These are phyloP conservation scores for Synanthedon vespiformis DNA, from an alignment of 2,888 invertebrate genomes.

Conservation along the genomic window DNA sequence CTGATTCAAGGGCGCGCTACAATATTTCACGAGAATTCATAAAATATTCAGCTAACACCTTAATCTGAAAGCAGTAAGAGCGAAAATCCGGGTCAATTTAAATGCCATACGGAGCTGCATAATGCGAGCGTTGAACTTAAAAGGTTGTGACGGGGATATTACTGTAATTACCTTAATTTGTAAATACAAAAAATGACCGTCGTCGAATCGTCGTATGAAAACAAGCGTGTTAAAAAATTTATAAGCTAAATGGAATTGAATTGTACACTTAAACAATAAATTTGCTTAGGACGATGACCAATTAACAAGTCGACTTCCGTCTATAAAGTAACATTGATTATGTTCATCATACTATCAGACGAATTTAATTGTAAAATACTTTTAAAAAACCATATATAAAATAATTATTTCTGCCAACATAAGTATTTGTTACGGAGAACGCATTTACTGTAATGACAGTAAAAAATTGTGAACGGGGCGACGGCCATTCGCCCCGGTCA, in stretches of 20 bases:
- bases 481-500: slow-evolving; percentile 1
- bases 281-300: slow-evolving; percentile 28
- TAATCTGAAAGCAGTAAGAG: slow-evolving; percentile 31
- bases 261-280: slow-evolving; percentile 17
- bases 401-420: slow-evolving; percentile 10
- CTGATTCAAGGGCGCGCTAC: slow-evolving; percentile 44
- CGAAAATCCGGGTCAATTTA: slow-evolving; percentile 21
- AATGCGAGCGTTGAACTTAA: slow-evolving; percentile 62
- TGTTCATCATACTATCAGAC: slow-evolving; percentile 4
- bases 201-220: slow-evolving; percentile 29
- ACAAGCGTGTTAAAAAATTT: slow-evolving; percentile 35
- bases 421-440: slow-evolving; percentile 4
- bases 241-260: slow-evolving; percentile 23
- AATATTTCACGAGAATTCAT: slow-evolving; percentile 39
- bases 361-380: slow-evolving; percentile 15
- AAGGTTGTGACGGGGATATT: slow-evolving; percentile 63
- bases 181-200: slow-evolving; percentile 58
- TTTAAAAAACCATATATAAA: slow-evolving; percentile 21
- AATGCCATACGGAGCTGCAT: slow-evolving; percentile 23
- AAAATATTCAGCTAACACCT: slow-evolving; percentile 34
- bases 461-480: slow-evolving; percentile 1
- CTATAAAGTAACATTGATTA: slow-evolving; percentile 34
- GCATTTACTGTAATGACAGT: slow-evolving; percentile 1
- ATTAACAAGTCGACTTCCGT: slow-evolving; percentile 21
- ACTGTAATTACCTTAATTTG: slow-evolving; percentile 65